A percentile compares a stretch with the other conserved stretches of the same genome.
These are phyloP conservation scores for Champsocephalus esox DNA, from an alignment of 2,797 vertebrate genomes.

Conservation along the genomic window DNA sequence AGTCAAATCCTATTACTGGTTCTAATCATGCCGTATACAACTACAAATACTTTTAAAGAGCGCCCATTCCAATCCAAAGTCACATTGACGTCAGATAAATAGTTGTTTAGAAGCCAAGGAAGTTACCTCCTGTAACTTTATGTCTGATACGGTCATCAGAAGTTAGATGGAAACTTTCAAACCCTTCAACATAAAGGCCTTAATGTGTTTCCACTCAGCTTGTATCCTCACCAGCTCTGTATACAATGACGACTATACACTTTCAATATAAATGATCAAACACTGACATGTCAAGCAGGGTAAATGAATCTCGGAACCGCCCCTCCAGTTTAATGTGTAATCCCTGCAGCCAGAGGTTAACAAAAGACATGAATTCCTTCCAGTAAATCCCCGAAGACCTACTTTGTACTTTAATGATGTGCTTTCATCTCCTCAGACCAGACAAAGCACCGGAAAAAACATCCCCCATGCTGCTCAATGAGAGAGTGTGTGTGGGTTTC, in stretches of 20 bases:
- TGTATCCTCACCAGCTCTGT: not conserved
- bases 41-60: not conserved
- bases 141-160: too few species aligned
- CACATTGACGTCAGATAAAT: not conserved
- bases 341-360: conserved; percentile 70
- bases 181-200: not conserved
- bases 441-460: conserved; percentile 79
- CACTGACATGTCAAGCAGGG: conserved; percentile 37
- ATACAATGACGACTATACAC: not conserved
- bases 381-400: conserved; percentile 78
- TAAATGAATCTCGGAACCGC: conserved; percentile 43
- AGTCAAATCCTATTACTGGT: not conserved
- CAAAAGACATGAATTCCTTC: conserved; percentile 73
- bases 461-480: conserved; percentile 73
- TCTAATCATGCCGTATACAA: not conserved
- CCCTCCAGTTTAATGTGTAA: conserved; percentile 62
- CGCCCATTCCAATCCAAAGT: not conserved
- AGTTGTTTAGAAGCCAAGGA: too few species aligned
- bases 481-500: conserved; percentile 58
- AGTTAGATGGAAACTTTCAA: conserved; percentile 7
- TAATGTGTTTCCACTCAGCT: conserved; percentile 1
- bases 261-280: conserved; percentile 28
- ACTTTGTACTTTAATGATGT: conserved; percentile 83
- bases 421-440: conserved; percentile 81
- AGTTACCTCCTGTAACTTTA: too few species aligned